Evolutionary conservation across 2,797 vertebrate genomes (phyloP).

Genomic region (Melanotaenia trifasciata): DNA sequence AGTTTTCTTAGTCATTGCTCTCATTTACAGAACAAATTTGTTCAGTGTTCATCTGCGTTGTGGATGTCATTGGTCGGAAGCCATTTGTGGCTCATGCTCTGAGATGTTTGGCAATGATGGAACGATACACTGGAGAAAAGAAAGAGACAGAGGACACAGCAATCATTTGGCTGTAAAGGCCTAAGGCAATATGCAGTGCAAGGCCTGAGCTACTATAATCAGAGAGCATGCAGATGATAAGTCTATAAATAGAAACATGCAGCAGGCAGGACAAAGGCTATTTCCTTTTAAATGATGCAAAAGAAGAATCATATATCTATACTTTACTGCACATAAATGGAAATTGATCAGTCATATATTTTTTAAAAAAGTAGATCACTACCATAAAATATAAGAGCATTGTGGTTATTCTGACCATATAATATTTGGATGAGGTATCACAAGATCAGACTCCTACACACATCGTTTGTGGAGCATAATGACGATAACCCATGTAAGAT

Average conservation of each 20-base stretch:
- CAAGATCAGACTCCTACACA: background rate
- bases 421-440: constrained; percentile 8
- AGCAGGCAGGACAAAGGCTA: constrained; percentile 62
- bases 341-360: constrained; percentile 7
- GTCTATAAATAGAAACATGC: constrained; percentile 78
- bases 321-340: constrained; percentile 15
- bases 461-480: background rate
- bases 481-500: background rate
- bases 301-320: constrained; percentile 41
- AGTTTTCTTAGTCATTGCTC: background rate
- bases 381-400: constrained; percentile 13
- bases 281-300: constrained; percentile 66
- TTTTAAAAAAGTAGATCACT: background rate
- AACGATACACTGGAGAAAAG: constrained; percentile 24
- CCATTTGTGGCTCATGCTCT: constrained; percentile 20
- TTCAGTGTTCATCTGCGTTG: constrained; percentile 4
- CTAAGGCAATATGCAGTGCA: constrained; percentile 53
- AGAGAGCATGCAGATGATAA: constrained; percentile 78
- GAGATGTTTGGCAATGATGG: constrained; percentile 37
- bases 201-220: constrained; percentile 72
- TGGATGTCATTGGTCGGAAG: background rate
- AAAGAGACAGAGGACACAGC: constrained; percentile 42
- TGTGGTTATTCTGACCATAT: background rate
- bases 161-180: constrained; percentile 63
- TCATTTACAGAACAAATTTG: constrained; percentile 12